Base-by-base conservation (phyloP, 2,797 vertebrate genomes). In the Eurystomus glaucurus region DNA sequence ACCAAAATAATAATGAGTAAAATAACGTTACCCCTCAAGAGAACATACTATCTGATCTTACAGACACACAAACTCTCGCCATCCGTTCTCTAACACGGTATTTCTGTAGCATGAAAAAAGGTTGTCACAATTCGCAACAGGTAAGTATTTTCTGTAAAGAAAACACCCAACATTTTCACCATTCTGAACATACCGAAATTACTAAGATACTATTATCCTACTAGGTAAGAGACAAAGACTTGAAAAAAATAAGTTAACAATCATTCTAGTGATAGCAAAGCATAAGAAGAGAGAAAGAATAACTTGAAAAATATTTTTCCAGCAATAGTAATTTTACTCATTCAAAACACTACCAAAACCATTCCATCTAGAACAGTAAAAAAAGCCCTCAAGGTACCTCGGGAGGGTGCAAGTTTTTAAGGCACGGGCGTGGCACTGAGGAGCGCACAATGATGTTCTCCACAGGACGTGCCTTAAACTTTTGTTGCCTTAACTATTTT, bases 151-250 rank as follows among this genome's bases (percentile, higher is more conserved):
- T 61, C 69, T 71, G 69, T 78, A 58, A 90, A 84, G 41, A 62
- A 75, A 66, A 60, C 0, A 3, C 39, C 66, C n/a, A 82, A 43
- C 18, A 70, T 70, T 69, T 84, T 90, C 57, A 72, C 66, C 28
- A 41, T 92, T 82, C 70, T 77, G 66, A 77, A 77, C 45, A 51
- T 35, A 79, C 12, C 45, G 51, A 54, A 81, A 88, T 75, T 21
- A 35, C 9, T 37, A 72, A 69, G 5, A 54, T 69, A n/a, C 9
- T 35, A 69, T 68, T 90, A 85, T 15, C 29, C 45, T 23, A 55
- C 41, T 43, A 80, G 68, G 25, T 20, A 80, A 79, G 51, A 52
- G 48, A 61, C 39, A 72, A 74, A 71, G 52, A 66, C 29, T 48
- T 37, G 65, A 8, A 20, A 68, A 58, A 62, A 91, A 31, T 31